Evolutionary conservation across 2,888 invertebrate genomes (phyloP), one percentile per base, ranked within the genome.

Genomic region (Eristalis pertinax): DNA sequence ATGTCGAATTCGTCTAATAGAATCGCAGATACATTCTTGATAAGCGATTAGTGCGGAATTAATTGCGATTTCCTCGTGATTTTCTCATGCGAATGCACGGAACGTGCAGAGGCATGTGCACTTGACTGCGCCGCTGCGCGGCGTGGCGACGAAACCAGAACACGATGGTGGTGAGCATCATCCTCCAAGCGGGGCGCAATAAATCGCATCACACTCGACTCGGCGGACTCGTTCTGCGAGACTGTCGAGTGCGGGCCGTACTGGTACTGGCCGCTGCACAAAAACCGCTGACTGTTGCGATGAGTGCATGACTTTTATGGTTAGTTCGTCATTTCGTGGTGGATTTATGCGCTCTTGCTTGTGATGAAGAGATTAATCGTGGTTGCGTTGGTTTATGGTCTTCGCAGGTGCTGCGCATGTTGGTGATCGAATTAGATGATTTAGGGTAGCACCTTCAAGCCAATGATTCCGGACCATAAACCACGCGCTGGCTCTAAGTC

Each of bases 11-110:
- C 69, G 62, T 81, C 81, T 84, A 84, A 84, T 84, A 80, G 75
- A 81, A 84, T 80, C 38, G 13, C 43, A 81, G 84, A 85, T 85
- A 81, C 81, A 74, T 64, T 41, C 63, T 3, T 72, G 84, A 85
- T 81, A 76, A 81, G 58, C 76, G 84, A 85, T 85, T 85, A 85
- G 84, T 81, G 73, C 15, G 84, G 72, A 81, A 85, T 85, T 85
- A 81, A 85, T 85, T 85, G 84, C 72, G 67, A 76, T 70, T 65
- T 76, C 50, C 50, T 76, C 41, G 63, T 56, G 64, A 65, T 69
- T 79, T 84, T 84, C 79, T 75, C 79, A 79, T 74, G 60, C 74
- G 43, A 22, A 58, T 50, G 50, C 19, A 19, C 2, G 22, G 62
- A 24, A 58, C 41, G 38, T 35, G 43, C 19, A 19, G 70, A 43